phyloP scores from a whole-genome alignment of 2,888 invertebrate genomes.

The Cynaeus angustus region DNA sequence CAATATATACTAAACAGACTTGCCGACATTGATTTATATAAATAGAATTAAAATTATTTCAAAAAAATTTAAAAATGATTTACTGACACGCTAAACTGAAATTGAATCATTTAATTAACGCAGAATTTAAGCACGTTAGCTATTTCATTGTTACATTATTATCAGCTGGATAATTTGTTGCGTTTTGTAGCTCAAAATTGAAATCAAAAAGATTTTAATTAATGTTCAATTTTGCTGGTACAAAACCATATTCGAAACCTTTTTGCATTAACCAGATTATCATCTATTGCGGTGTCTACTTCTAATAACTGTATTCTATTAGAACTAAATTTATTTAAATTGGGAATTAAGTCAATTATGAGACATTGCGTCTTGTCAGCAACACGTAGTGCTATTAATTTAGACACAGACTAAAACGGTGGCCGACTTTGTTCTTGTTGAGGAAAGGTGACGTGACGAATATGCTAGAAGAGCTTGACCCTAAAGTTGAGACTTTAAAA shows the following conservation, averaged over 20 bases:
- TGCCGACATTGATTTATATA: constrained; percentile 5
- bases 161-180: no score
- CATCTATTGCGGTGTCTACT: background rate
- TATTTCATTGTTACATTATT: no score
- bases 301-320: background rate
- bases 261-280: background rate
- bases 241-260: background rate
- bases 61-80: background rate
- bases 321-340: constrained; percentile 38
- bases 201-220: no score
- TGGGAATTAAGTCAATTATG: constrained; percentile 50
- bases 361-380: constrained; percentile 47
- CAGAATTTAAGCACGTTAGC: no score
- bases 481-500: constrained; percentile 32
- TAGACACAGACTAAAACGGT: constrained; percentile 42
- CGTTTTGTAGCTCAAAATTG: no score
- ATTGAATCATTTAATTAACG: no score
- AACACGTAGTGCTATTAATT: constrained; percentile 48
- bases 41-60: background rate
- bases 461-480: constrained; percentile 39
- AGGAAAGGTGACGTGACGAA: constrained; percentile 44
- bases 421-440: constrained; percentile 43
- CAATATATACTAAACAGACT: constrained; percentile 12
- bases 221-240: no score
- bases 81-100: no score